Conservation (phyloP, 2,888 invertebrate genomes). For the Zaprionus obscuricornis region DNA sequence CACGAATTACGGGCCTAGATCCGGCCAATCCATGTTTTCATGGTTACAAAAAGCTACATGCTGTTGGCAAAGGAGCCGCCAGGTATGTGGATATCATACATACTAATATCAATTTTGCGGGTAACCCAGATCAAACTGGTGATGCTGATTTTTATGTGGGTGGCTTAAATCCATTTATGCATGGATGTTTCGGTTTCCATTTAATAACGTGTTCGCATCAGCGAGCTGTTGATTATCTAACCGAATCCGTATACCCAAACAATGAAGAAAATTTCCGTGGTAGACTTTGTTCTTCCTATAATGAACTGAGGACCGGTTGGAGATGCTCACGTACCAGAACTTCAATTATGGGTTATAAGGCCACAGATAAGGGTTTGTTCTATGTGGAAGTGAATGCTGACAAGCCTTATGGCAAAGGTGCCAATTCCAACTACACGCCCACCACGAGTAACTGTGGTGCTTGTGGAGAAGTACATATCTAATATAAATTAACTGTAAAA, state of each 20-base stretch:
- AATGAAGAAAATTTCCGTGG: conserved; percentile 64
- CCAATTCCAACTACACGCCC: conserved; percentile 4
- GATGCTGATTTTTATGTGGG: conserved; percentile 80
- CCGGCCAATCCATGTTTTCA: conserved; percentile 81
- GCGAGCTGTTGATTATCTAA: conserved; percentile 70
- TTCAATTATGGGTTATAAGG: conserved; percentile 32
- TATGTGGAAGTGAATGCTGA: conserved; percentile 31
- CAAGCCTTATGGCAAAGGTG: conserved; percentile 35
- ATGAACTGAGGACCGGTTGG: conserved; percentile 3
- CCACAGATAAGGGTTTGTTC: conserved; percentile 24
- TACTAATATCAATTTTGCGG: conserved; percentile 73
- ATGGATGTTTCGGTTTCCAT: conserved; percentile 52
- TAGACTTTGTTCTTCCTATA: conserved; percentile 50
- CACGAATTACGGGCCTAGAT: conserved; percentile 80
- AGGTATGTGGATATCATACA: conserved; percentile 79
- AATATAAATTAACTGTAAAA: no score
- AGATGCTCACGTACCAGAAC: conserved; percentile 2
- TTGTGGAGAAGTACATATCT: conserved; percentile 5
- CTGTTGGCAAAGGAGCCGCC: conserved; percentile 76
- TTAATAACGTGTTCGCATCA: conserved; percentile 67
- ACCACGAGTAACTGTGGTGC: conserved; percentile 19
- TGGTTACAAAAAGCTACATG: conserved; percentile 64
- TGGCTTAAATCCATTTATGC: conserved; percentile 65
- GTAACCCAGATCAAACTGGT: conserved; percentile 62
- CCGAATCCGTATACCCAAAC: conserved; percentile 74